Evolutionary conservation across 2,888 invertebrate species (phyloP).

Genomic region (Brachypalpus laphriformis): DNA sequence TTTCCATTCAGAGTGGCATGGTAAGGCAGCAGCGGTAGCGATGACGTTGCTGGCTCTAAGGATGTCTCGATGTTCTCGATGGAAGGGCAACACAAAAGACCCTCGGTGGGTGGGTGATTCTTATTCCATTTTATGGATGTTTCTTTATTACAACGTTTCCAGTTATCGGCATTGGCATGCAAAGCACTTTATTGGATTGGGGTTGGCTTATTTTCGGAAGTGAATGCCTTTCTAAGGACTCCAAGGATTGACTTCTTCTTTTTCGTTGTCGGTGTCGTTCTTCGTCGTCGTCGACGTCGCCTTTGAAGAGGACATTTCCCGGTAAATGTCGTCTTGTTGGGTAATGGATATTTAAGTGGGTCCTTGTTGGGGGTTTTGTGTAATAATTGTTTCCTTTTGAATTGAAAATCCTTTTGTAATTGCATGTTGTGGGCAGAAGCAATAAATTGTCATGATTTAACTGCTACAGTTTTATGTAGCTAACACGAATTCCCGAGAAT

Average conservation of each 20-base stretch:
- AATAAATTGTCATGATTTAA: conserved; percentile 73
- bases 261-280: neutral
- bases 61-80: conserved; percentile 43
- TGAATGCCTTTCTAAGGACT: conserved; percentile 33
- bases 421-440: conserved; percentile 66
- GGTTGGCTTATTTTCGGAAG: conserved; percentile 60
- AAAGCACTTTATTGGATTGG: conserved; percentile 72
- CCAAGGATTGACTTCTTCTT: conserved; percentile 44
- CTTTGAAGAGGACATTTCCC: conserved; percentile 29
- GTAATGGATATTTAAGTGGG: conserved; percentile 73
- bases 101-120: conserved; percentile 56
- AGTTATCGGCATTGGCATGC: conserved; percentile 70
- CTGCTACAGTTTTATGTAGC: conserved; percentile 61
- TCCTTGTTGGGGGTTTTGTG: conserved; percentile 62
- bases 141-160: conserved; percentile 66
- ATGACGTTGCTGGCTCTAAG: neutral
- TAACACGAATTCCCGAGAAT: conserved; percentile 60
- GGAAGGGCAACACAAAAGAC: conserved; percentile 30
- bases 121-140: conserved; percentile 72
- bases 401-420: conserved; percentile 72
- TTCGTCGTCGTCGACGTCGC: conserved; percentile 3
- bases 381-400: conserved; percentile 73
- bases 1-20: conserved; percentile 33
- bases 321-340: conserved; percentile 50
- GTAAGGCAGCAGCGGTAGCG: neutral